Evolutionary conservation across 2,888 invertebrate species (phyloP).

Genomic region (Coelogynopora nodosa): DNA sequence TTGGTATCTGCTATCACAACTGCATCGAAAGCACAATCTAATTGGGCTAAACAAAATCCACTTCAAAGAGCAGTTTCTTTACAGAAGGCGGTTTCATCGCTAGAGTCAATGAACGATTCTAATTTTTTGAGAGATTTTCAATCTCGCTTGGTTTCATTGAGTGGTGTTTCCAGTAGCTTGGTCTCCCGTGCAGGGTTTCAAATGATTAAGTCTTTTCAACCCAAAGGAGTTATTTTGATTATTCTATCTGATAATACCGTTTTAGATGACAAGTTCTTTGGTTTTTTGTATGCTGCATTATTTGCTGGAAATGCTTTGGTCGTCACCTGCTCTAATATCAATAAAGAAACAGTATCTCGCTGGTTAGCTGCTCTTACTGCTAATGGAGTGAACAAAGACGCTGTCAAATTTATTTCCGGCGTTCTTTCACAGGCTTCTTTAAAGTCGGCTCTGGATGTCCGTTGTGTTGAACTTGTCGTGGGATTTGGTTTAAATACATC

Average conservation of each 20-base stretch:
- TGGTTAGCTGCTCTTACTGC: background rate
- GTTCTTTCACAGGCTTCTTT: background rate
- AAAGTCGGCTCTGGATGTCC: background rate
- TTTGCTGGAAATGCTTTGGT: background rate
- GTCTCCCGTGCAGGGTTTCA: background rate
- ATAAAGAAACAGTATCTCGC: background rate
- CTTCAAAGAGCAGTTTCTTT: background rate
- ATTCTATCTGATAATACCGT: background rate
- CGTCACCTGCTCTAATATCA: background rate
- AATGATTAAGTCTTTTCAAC: background rate
- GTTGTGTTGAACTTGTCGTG: background rate
- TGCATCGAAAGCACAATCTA: slow-evolving; percentile 1
- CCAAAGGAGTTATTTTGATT: background rate
- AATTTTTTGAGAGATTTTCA: background rate
- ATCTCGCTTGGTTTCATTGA: background rate
- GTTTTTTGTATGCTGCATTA: background rate
- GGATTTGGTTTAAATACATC: background rate
- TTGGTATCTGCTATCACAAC: background rate
- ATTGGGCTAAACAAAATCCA: background rate
- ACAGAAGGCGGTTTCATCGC: background rate
- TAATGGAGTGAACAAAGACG: background rate
- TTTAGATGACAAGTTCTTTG: background rate
- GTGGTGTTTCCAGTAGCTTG: background rate
- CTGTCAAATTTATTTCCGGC: background rate
- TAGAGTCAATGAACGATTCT: background rate